Percentiles rank a stretch among this genome's conserved stretches.
phyloP scores from a whole-genome alignment of 2,797 vertebrate species.

The Syngnathus rostellatus region DNA sequence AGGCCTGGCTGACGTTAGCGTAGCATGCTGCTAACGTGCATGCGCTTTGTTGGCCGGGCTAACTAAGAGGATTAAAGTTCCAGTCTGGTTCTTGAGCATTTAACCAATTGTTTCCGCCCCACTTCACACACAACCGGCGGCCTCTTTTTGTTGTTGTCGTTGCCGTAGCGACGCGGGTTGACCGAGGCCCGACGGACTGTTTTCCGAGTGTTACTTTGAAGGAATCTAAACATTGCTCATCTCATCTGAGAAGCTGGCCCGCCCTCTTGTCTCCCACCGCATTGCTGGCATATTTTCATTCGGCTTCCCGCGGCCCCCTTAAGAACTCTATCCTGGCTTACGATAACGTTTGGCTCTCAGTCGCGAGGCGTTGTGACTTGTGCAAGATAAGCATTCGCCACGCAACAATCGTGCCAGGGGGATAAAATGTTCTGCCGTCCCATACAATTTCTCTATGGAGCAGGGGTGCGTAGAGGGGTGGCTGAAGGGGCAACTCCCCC shows the following conservation, averaged over 20 bases:
- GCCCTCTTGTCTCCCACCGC: constrained; percentile 59
- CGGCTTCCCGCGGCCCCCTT: constrained; percentile 15
- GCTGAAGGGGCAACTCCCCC: no score
- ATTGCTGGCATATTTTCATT: constrained; percentile 70
- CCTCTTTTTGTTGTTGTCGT: constrained; percentile 32
- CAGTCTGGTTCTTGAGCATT: constrained; percentile 73
- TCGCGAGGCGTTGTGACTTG: constrained; percentile 7
- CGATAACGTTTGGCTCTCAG: constrained; percentile 46
- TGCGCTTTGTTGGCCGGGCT: constrained; percentile 63
- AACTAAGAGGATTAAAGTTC: constrained; percentile 77
- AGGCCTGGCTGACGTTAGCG: constrained; percentile 44
- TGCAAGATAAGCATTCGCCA: not conserved
- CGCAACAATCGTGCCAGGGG: not conserved
- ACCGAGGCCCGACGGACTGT: constrained; percentile 17
- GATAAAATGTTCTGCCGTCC: no score
- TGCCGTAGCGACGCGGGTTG: constrained; percentile 56
- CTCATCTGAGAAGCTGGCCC: not conserved
- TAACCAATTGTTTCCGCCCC: constrained; percentile 76
- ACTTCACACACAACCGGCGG: constrained; percentile 60
- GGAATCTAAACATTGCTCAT: not conserved
- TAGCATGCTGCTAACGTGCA: constrained; percentile 49
- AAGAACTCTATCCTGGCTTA: constrained; percentile 42
- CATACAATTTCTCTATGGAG: no score
- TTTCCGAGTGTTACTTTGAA: not conserved
- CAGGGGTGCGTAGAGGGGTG: no score